phyloP scores from a whole-genome alignment of 2,888 invertebrate genomes.

The Leptinotarsa rubiginosa region DNA sequence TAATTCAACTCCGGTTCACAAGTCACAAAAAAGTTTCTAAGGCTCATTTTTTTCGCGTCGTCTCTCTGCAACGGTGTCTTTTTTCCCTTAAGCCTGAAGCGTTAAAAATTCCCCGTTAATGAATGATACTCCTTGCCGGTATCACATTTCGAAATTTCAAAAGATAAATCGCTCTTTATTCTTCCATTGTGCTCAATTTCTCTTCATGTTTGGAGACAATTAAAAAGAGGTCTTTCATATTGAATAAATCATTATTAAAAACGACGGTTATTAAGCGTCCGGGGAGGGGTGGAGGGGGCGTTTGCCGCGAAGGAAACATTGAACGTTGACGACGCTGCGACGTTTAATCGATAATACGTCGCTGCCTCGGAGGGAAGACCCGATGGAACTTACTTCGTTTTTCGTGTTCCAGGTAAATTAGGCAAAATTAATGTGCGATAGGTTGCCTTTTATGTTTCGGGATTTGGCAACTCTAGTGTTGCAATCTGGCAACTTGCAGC shows the following conservation, averaged over 20 bases:
- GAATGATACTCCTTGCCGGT: neutral
- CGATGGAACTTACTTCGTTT: slow-evolving; percentile 9
- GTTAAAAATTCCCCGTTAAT: neutral
- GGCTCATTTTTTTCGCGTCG: too few relatives aligned
- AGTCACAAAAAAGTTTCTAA: too few relatives aligned
- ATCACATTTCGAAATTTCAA: neutral
- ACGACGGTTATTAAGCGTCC: slow-evolving; percentile 25
- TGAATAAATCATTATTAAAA: slow-evolving; percentile 24
- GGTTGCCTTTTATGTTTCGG: too few relatives aligned
- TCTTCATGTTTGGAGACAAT: neutral
- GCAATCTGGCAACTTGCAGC: too few relatives aligned
- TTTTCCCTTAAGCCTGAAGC: neutral
- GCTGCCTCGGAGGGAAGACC: slow-evolving; percentile 14
- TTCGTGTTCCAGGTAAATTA: neutral
- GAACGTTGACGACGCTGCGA: slow-evolving; percentile 24
- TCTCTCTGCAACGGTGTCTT: neutral
- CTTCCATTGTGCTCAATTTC: neutral
- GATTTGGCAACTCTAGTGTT: too few relatives aligned
- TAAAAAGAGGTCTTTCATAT: neutral
- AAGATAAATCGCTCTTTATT: neutral
- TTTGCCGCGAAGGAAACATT: slow-evolving; percentile 33
- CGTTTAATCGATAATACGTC: slow-evolving; percentile 35
- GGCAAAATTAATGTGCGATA: neutral
- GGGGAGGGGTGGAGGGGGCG: neutral
- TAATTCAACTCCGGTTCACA: too few relatives aligned